Evolutionary conservation across 2,113 vertebrate genomes (phyloP).

Genomic region (Heterotilapia buettikoferi): DNA sequence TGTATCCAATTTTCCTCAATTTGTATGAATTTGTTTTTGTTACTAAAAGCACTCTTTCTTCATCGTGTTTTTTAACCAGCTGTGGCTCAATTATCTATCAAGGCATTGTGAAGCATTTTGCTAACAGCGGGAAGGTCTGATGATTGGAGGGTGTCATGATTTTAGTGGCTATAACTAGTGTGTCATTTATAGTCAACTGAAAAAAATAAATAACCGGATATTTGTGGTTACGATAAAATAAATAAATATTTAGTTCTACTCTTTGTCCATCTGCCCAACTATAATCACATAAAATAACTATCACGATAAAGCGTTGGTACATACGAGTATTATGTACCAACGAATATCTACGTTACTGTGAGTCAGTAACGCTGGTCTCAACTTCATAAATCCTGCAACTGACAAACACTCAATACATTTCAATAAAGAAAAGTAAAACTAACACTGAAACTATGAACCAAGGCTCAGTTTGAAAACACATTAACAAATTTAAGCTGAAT

Average conservation of each 20-base stretch:
- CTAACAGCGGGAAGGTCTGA: neutral
- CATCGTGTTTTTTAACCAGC: neutral
- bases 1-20: neutral
- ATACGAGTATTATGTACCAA: neutral
- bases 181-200: neutral
- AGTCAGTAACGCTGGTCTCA: neutral
- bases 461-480: neutral
- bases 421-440: neutral
- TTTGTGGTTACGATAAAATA: neutral
- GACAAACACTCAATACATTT: neutral
- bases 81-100: neutral
- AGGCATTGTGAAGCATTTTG: neutral
- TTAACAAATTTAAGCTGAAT: neutral
- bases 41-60: neutral
- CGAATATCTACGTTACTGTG: neutral
- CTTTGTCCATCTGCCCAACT: neutral
- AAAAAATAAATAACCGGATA: neutral
- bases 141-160: neutral
- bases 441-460: neutral
- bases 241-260: neutral
- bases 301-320: neutral
- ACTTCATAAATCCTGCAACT: neutral
- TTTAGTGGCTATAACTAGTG: neutral
- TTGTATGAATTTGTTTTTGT: neutral
- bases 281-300: neutral